These are phyloP conservation scores for Eucera pruinosa DNA, from an alignment of 2,888 invertebrate genomes.

Conservation along the genomic window DNA sequence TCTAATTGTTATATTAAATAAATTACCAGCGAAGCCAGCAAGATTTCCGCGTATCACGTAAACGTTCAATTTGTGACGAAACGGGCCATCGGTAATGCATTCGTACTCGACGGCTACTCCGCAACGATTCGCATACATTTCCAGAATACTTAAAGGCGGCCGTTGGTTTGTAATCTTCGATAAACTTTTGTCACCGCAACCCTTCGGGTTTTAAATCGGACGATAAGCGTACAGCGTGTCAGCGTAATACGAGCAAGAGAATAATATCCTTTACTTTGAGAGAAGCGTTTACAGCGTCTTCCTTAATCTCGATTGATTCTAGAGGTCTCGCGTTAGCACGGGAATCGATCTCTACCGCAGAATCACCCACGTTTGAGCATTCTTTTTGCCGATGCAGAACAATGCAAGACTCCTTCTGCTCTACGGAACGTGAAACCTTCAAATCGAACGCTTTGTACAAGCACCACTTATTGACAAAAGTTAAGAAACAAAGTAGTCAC, in stretches of 20 bases:
- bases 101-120: conserved; percentile 56
- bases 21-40: conserved; percentile 65
- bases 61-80: conserved; percentile 55
- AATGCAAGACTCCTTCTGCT: conserved; percentile 20
- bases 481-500: too few species aligned
- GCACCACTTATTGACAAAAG: too few species aligned
- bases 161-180: conserved; percentile 15
- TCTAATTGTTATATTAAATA: not conserved
- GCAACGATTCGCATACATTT: conserved; percentile 68
- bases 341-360: not conserved
- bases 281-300: not conserved
- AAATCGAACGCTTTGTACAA: not conserved
- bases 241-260: too few species aligned
- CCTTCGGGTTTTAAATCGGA: too few species aligned
- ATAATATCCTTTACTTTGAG: conserved; percentile 20
- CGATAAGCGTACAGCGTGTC: too few species aligned
- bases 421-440: not conserved
- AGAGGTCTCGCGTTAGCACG: not conserved
- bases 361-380: conserved; percentile 19
- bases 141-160: conserved; percentile 62
- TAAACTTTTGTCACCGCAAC: conserved; percentile 41
- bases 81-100: not conserved
- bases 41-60: conserved; percentile 65
- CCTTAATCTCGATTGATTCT: not conserved
- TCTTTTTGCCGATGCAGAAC: conserved; percentile 20